Base-by-base conservation (phyloP, 2,113 vertebrate genomes). In the Pseudorasbora parva region DNA sequence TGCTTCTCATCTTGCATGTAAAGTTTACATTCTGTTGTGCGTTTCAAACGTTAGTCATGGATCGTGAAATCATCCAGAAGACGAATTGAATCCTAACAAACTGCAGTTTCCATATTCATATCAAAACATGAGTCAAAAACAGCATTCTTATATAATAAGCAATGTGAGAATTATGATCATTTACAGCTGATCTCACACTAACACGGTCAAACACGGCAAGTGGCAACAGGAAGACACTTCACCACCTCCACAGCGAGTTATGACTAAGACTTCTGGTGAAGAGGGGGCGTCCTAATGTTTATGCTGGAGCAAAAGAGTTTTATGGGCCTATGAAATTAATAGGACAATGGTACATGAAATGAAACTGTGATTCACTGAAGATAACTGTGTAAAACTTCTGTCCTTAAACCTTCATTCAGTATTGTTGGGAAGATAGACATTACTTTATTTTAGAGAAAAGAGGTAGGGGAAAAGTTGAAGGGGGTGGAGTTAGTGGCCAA, bases 261-360 rank as follows among this genome's bases (percentile, higher is more conserved):
- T 94, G 94, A 93, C 92, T 93, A 93, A 94, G 88, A 87, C 87
- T 94, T 94, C 92, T 91, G 91, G 92, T 51, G 93, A 95, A 94
- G 90, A 92, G 89, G 93, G 92, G 93, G 91, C 86, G 91, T 92
- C 78, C 64, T 5, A 43, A 83, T 93, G 90, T 92, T 94, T 91
- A 91, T 51, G 76, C 85, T 87, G 86, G 75, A 92, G 87, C 89
- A 92, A 88, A 89, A 88, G 88, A 88, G 81, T 87, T 89, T 90
- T 78, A 89, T 86, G 86, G 87, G 87, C 86, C 88, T 80, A 43
- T 60, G 30, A 60, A 41, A 43, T 78, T 60, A 45, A 78, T 78
- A 57, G n/a, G 41, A 62, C 33, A 8, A 37, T 7, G 49, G 30
- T 41, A 21, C 11, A 60, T 57, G 33, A 60, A 14, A 78, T 25